phyloP scores from a whole-genome alignment of 2,113 vertebrate genomes.

The Hipposideros armiger region DNA sequence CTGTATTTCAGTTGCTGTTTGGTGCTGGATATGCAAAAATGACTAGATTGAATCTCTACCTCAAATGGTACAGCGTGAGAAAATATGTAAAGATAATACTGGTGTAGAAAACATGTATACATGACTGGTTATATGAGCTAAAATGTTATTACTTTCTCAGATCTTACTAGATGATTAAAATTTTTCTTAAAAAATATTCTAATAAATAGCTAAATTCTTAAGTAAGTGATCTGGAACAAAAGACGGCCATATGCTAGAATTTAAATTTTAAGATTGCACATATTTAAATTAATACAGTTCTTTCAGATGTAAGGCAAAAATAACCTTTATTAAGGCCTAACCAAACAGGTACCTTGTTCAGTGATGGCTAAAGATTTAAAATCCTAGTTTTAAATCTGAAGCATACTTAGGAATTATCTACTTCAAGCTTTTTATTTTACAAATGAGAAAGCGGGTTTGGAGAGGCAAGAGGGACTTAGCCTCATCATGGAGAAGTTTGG shows the following conservation, averaged over 20 bases:
- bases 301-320: conserved; percentile 1
- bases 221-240: not conserved
- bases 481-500: not conserved
- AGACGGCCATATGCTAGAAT: not conserved
- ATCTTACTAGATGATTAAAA: not conserved
- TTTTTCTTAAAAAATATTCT: not conserved
- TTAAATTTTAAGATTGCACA: not conserved
- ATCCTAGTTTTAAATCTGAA: conserved; percentile 3
- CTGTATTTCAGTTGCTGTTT: not conserved
- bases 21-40: not conserved
- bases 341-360: not conserved
- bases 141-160: not conserved
- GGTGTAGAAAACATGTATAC: not conserved
- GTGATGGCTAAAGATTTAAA: not conserved
- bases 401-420: not conserved
- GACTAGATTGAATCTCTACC: not conserved
- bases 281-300: conserved; percentile 24
- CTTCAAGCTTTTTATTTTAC: conserved; percentile 52
- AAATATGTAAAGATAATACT: not conserved
- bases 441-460: conserved; percentile 2
- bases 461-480: not conserved
- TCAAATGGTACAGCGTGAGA: not conserved
- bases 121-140: not conserved
- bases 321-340: not conserved
- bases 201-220: not conserved